phyloP scores from a whole-genome alignment of 2,113 vertebrate genomes.

The Excalfactoria chinensis region DNA sequence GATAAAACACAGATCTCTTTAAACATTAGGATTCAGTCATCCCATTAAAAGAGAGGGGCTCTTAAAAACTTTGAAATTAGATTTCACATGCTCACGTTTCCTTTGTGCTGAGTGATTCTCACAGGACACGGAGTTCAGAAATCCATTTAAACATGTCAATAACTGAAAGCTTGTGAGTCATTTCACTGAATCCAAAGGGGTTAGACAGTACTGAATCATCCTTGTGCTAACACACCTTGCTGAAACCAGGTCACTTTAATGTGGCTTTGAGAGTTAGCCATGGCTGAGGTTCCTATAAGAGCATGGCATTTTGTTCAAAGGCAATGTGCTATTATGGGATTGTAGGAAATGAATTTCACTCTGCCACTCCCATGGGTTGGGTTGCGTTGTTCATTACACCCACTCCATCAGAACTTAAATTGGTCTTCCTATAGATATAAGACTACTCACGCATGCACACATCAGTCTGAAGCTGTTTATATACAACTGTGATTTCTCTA shows the following conservation, averaged over 20 bases:
- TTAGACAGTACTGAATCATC: conserved; percentile 18
- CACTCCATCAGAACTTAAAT: not conserved
- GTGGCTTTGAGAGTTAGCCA: conserved; percentile 43
- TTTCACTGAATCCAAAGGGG: not conserved
- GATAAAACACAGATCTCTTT: not conserved
- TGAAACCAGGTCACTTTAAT: conserved; percentile 68
- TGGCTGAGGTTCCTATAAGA: conserved; percentile 22
- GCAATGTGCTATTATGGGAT: conserved; percentile 38
- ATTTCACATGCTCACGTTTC: conserved; percentile 7
- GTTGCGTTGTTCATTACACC: conserved; percentile 22
- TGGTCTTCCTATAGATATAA: not conserved
- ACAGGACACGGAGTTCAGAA: not conserved
- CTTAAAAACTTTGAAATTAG: conserved; percentile 6
- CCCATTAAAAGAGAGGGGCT: not conserved
- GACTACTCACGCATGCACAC: not conserved
- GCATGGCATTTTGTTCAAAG: conserved; percentile 5
- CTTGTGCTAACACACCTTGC: not conserved
- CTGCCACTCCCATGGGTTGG: conserved; percentile 43
- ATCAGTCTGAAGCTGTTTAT: not conserved
- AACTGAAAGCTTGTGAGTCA: conserved; percentile 48
- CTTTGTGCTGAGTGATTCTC: not conserved
- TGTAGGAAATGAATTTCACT: conserved; percentile 51
- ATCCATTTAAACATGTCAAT: conserved; percentile 38
- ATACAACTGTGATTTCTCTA: not conserved
- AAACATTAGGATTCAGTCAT: not conserved